Base-by-base conservation (phyloP, 2,888 invertebrate genomes). In the Pelosia muscerda region DNA sequence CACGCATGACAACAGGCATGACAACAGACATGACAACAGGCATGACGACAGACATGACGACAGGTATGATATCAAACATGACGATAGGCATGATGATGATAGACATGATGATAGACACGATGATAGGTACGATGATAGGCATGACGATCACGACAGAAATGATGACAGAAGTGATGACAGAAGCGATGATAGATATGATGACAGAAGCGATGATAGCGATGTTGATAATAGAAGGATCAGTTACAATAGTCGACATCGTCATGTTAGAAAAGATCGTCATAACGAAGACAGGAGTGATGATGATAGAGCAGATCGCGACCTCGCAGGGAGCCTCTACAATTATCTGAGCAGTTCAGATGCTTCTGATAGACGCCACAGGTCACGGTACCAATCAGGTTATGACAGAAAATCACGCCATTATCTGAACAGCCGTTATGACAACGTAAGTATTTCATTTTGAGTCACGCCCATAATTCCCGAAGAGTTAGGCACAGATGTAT, bases 101-200 rank as follows among this genome's bases (percentile, higher is more conserved):
- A n/a, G n/a, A n/a, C 38, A 55, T 64, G 22, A 60, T 25, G 59
- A 55, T 26, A 57, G 57, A 31, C 49, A n/a, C 25, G 53, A 58
- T 19, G 28, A 65, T 53, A 28, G 25, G 31, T 2, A 34, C 60
- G 54, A 63, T 22, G 55, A 42, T 13, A 63, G 55, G 54, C 19
- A 26, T 28, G 34, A 55, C 4, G 38, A 61, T 57, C 19, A 55
- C n/a, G 60, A 69, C 25, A 61, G 61, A 15, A 54, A 58, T 22
- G 38, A 63, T n/a, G 53, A 63, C 31, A 38, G 63, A 54, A n/a
- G 31, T 15, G 49, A 60, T 26, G 54, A 60, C 23, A 60, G 54
- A 3, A 23, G 22, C 22, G 49, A 63, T 49, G 11, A 65, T 22
- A 34, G 34, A 63, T 57, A 71, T 54, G n/a, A 54, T 15, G 31